Percentiles rank a stretch among this genome's conserved stretches.
Evolutionary conservation across 2,113 vertebrate species (phyloP).

Genomic region (Callaeas wilsoni): DNA sequence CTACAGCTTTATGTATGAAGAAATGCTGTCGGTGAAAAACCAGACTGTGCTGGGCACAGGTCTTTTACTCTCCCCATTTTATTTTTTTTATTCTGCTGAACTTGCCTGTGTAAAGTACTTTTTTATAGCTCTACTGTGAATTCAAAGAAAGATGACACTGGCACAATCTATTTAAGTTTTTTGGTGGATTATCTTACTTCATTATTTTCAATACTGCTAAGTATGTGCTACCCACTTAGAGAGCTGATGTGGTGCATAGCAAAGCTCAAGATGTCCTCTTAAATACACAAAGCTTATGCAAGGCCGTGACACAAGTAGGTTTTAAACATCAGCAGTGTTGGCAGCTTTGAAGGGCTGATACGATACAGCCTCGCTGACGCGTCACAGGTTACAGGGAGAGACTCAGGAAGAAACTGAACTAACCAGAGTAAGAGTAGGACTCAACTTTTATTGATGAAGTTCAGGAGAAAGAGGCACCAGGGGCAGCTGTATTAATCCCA

Average conservation of each 20-base stretch:
- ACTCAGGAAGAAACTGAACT: constrained; percentile 35
- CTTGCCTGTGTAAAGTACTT: neutral
- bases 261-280: constrained; percentile 20
- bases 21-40: neutral
- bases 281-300: constrained; percentile 27
- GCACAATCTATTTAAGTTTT: neutral
- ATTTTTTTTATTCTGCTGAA: neutral
- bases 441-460: constrained; percentile 56
- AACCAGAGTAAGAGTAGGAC: constrained; percentile 18
- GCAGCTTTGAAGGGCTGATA: constrained; percentile 50
- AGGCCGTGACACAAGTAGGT: constrained; percentile 22
- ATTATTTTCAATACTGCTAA: constrained; percentile 26
- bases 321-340: constrained; percentile 13
- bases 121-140: neutral
- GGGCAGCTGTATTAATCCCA: constrained; percentile 60
- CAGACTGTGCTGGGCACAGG: neutral
- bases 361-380: neutral
- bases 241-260: neutral
- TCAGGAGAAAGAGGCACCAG: constrained; percentile 14
- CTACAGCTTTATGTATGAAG: neutral
- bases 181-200: constrained; percentile 51
- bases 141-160: neutral
- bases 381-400: constrained; percentile 29
- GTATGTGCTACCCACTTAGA: neutral
- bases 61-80: neutral